These are phyloP conservation scores for Clarias laeviceps DNA, from an alignment of 2,797 vertebrate species.

Conservation along the genomic window DNA sequence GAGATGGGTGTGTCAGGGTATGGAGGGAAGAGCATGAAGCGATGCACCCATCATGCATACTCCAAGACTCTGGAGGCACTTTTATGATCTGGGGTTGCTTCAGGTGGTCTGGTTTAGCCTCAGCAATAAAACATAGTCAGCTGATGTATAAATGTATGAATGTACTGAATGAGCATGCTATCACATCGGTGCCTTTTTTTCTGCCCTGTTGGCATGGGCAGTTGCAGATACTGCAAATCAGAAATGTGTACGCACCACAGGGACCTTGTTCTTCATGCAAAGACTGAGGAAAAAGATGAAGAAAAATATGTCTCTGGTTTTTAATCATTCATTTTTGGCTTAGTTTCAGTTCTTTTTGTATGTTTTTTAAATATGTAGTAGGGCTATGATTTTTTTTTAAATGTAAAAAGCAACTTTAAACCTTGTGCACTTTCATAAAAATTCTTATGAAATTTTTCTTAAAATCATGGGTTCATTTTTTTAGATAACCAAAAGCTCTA, in stretches of 20 bases:
- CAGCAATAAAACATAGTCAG: no score
- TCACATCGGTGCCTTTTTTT: no score
- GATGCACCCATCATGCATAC: no score
- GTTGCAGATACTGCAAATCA: neutral
- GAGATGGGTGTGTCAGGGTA: no score
- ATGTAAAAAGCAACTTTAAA: neutral
- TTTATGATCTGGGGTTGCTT: no score
- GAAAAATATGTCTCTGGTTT: neutral
- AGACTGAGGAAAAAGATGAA: neutral
- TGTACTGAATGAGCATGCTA: no score
- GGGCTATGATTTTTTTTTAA: neutral
- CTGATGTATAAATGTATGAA: no score
- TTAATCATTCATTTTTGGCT: neutral
- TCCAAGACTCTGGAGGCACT: no score
- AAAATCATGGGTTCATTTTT: neutral
- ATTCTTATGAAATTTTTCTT: no score
- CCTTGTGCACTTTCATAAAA: neutral
- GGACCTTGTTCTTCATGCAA: neutral
- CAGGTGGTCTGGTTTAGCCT: no score
- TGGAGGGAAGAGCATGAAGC: no score
- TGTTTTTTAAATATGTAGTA: neutral
- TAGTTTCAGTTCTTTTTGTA: neutral
- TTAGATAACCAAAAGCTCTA: neutral
- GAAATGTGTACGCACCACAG: neutral
- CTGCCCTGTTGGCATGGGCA: no score